A percentile compares a stretch with the other conserved stretches of the same genome.
Conservation (phyloP, 2,113 vertebrate species). For the Neoarius graeffei region DNA sequence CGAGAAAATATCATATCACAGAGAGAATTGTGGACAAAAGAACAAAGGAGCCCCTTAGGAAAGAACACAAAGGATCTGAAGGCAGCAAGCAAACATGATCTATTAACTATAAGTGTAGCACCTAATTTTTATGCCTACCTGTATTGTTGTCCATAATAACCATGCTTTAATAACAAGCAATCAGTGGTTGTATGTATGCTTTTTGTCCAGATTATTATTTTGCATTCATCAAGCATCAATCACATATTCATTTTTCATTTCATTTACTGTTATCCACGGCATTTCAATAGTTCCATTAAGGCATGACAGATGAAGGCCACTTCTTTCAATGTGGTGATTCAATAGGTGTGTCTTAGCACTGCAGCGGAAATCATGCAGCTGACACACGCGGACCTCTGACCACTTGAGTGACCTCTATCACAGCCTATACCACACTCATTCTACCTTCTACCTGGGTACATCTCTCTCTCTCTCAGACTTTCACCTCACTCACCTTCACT, state of each 20-base stretch:
- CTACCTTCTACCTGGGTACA: slow-evolving; percentile 24
- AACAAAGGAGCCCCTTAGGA: slow-evolving; percentile 64
- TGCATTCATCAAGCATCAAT: slow-evolving; percentile 4
- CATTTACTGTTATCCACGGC: not conserved
- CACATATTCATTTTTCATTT: not conserved
- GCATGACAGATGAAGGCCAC: not conserved
- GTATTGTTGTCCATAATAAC: not conserved
- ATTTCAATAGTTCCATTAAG: slow-evolving; percentile 20
- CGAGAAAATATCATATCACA: not conserved
- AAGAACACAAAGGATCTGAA: slow-evolving; percentile 46
- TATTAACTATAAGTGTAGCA: not conserved
- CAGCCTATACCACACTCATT: slow-evolving; percentile 53
- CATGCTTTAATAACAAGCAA: slow-evolving; percentile 30
- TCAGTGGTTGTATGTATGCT: not conserved
- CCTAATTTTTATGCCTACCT: not conserved
- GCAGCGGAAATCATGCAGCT: slow-evolving; percentile 31
- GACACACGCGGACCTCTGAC: slow-evolving; percentile 14
- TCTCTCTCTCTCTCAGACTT: slow-evolving; percentile 1
- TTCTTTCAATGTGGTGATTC: not conserved
- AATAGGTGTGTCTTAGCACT: slow-evolving; percentile 5
- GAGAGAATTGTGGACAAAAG: slow-evolving; percentile 39
- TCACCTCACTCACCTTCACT: slow-evolving; percentile 7
- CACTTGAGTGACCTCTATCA: slow-evolving; percentile 36
- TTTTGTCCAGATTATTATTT: slow-evolving; percentile 13
- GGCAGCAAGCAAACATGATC: slow-evolving; percentile 27